Conservation (phyloP, 2,797 vertebrate species). For the Sarcophilus harrisii region DNA sequence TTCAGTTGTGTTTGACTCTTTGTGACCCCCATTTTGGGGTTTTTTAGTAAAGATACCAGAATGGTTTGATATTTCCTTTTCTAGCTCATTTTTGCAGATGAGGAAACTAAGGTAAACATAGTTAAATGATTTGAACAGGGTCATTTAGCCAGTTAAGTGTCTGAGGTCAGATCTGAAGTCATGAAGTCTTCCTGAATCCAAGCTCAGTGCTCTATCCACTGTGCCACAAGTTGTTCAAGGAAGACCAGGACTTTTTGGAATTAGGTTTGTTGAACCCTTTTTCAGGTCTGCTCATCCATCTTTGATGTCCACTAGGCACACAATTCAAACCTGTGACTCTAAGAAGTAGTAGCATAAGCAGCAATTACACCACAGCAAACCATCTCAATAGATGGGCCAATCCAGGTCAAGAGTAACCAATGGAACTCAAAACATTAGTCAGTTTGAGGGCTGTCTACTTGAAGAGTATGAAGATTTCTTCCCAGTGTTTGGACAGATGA, state of each 20-base stretch:
- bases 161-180: not conserved
- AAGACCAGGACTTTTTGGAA: not conserved
- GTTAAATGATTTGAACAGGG: too few relatives aligned
- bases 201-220: not conserved
- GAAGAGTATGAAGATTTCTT: not conserved
- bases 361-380: not conserved
- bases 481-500: not conserved
- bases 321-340: not conserved
- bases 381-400: not conserved
- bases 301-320: not conserved
- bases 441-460: not conserved
- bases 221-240: not conserved
- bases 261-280: not conserved
- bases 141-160: too few relatives aligned
- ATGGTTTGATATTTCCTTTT: too few relatives aligned
- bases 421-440: not conserved
- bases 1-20: too few relatives aligned
- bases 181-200: not conserved
- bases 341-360: not conserved
- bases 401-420: not conserved
- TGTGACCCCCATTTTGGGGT: too few relatives aligned
- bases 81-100: too few relatives aligned
- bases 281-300: not conserved
- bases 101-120: too few relatives aligned
- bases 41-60: too few relatives aligned